These are phyloP conservation scores for Himalopsyche phryganea DNA, from an alignment of 1,140 invertebrate genomes.

Conservation along the genomic window DNA sequence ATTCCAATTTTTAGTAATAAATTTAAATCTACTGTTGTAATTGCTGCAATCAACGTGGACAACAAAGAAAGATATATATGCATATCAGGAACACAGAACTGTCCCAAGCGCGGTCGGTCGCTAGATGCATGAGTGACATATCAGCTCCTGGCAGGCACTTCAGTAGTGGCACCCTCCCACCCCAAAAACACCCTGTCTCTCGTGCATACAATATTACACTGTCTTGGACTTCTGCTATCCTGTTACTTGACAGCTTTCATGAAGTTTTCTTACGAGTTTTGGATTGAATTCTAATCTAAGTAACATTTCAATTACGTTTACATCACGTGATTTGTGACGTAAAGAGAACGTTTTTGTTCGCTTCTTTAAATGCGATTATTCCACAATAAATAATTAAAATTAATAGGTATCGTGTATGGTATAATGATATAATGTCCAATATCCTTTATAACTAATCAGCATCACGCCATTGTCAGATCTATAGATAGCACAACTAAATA, in stretches of 20 bases:
- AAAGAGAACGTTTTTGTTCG: too few relatives aligned
- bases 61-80: background rate
- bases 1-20: background rate
- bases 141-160: slow-evolving; percentile 27
- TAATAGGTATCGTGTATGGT: too few relatives aligned
- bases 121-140: slow-evolving; percentile 34
- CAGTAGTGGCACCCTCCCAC: slow-evolving; percentile 6
- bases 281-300: too few relatives aligned
- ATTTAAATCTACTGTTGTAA: background rate
- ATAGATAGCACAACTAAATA: too few relatives aligned
- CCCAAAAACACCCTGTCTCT: background rate
- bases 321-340: too few relatives aligned
- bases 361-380: too few relatives aligned
- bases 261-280: too few relatives aligned
- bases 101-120: slow-evolving; percentile 28
- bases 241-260: background rate
- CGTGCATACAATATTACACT: background rate
- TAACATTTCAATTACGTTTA: too few relatives aligned
- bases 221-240: slow-evolving; percentile 4
- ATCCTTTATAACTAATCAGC: too few relatives aligned
- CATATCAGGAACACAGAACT: slow-evolving; percentile 22
- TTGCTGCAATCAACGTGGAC: background rate
- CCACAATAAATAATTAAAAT: too few relatives aligned
- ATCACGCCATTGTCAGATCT: too few relatives aligned
- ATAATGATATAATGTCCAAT: too few relatives aligned